A percentile compares a stretch with the other conserved stretches of the same genome.
Conservation (phyloP, 2,888 invertebrate species). For the Phania funesta region DNA sequence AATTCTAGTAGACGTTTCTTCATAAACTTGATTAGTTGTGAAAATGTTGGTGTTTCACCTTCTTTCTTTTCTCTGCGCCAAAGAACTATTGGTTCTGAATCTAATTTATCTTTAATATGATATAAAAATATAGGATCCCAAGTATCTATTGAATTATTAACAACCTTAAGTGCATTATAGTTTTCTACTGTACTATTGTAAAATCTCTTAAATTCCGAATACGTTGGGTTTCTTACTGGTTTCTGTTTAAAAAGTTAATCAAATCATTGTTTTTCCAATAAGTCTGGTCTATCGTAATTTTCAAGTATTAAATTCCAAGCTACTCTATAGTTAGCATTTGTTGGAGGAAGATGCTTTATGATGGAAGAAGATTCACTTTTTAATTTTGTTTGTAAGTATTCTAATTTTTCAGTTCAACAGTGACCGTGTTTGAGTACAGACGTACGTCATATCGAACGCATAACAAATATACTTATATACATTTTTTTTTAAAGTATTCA, state of each 20-base stretch:
- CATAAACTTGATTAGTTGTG: conserved; percentile 44
- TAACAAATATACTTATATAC: too few species aligned
- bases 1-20: conserved; percentile 44
- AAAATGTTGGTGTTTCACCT: conserved; percentile 9
- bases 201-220: conserved; percentile 33
- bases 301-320: conserved; percentile 45
- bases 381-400: conserved; percentile 41
- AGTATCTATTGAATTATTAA: conserved; percentile 24
- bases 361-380: conserved; percentile 30
- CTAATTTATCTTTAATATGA: conserved; percentile 51
- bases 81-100: conserved; percentile 37
- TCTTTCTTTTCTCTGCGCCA: conserved; percentile 23
- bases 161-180: conserved; percentile 44
- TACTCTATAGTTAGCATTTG: conserved; percentile 47
- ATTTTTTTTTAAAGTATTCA: too few species aligned
- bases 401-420: conserved; percentile 49
- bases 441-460: too few species aligned
- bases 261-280: conserved; percentile 36
- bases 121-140: conserved; percentile 50
- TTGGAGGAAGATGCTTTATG: conserved; percentile 45
- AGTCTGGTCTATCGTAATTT: conserved; percentile 52
- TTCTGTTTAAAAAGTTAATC: conserved; percentile 20
- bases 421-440: too few species aligned
- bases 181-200: conserved; percentile 25
- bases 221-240: conserved; percentile 12